These are phyloP conservation scores for Lampris megalopsis DNA, from an alignment of 2,113 vertebrate genomes.

Conservation along the genomic window DNA sequence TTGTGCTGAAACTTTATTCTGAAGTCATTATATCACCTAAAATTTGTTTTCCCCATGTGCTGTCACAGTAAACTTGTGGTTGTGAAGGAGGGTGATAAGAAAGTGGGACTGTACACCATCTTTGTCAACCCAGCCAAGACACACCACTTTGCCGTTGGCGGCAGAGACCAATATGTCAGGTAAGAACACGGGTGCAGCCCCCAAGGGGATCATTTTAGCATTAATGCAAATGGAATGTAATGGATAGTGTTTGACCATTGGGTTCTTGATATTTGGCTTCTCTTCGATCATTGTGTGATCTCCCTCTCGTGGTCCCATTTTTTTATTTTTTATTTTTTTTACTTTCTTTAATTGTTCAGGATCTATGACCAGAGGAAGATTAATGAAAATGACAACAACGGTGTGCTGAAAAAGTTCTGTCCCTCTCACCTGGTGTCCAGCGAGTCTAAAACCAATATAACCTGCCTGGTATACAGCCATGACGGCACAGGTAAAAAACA, in stretches of 20 bases:
- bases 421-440: slow-evolving; percentile 95
- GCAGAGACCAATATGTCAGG: slow-evolving; percentile 94
- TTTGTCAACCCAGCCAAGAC: slow-evolving; percentile 94
- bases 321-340: background rate
- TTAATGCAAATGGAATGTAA: background rate
- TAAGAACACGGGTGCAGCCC: slow-evolving; percentile 63
- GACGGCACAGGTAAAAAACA: slow-evolving; percentile 88
- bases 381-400: slow-evolving; percentile 94
- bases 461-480: slow-evolving; percentile 96
- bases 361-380: slow-evolving; percentile 98
- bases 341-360: slow-evolving; percentile 68
- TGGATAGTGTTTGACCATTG: background rate
- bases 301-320: background rate
- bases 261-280: background rate
- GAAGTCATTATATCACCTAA: background rate
- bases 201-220: background rate
- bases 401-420: slow-evolving; percentile 96
- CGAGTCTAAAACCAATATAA: slow-evolving; percentile 97
- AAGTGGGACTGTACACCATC: slow-evolving; percentile 96
- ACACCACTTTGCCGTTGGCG: slow-evolving; percentile 94
- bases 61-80: slow-evolving; percentile 90
- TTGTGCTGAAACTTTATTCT: background rate
- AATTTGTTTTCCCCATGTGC: slow-evolving; percentile 15
- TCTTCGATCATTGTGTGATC: background rate
- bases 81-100: slow-evolving; percentile 96